phyloP scores from a whole-genome alignment of 2,888 invertebrate species.

The Apocheima hispidaria region DNA sequence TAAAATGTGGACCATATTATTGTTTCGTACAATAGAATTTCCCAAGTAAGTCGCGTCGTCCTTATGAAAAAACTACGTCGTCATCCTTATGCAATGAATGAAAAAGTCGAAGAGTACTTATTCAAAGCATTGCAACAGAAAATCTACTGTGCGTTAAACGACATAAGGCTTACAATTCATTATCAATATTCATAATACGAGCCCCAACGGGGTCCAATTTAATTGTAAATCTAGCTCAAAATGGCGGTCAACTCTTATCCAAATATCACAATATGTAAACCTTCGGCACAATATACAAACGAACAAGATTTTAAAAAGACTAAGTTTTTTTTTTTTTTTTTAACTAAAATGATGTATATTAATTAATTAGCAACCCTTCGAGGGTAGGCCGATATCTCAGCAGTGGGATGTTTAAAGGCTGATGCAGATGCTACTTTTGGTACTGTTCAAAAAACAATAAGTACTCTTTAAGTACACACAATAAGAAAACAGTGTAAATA shows the following conservation, averaged over 20 bases:
- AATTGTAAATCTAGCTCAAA: slow-evolving; percentile 29
- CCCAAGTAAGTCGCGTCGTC: background rate
- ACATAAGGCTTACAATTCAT: background rate
- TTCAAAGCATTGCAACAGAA: too few species aligned
- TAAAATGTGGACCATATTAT: background rate
- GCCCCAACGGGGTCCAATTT: background rate
- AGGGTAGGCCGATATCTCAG: too few species aligned
- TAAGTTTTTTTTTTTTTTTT: too few species aligned
- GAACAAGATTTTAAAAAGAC: slow-evolving; percentile 15
- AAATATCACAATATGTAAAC: slow-evolving; percentile 80
- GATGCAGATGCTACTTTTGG: too few species aligned
- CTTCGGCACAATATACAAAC: slow-evolving; percentile 63
- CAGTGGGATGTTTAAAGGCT: too few species aligned
- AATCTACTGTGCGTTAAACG: background rate
- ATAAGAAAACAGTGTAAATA: background rate
- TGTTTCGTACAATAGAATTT: background rate
- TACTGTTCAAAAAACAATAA: background rate
- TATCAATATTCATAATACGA: background rate
- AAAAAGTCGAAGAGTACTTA: too few species aligned
- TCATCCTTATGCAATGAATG: too few species aligned
- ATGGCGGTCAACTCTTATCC: slow-evolving; percentile 56
- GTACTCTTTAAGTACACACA: background rate
- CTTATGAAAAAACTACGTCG: too few species aligned
- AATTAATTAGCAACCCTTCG: too few species aligned
- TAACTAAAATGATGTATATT: background rate